These are phyloP conservation scores for Semaprochilodus insignis DNA, from an alignment of 2,797 vertebrate species.

Conservation along the genomic window DNA sequence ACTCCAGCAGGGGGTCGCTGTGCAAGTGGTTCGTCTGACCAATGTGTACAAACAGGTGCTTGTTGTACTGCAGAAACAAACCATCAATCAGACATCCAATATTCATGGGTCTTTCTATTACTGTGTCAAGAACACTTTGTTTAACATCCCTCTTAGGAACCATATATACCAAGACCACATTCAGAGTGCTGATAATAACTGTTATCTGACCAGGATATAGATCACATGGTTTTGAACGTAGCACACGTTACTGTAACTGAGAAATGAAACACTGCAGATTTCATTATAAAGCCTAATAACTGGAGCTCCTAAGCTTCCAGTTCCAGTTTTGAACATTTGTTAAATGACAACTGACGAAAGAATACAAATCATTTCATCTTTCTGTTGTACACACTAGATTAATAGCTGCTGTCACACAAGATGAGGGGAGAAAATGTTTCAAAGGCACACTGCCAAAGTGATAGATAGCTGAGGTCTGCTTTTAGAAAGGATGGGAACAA, in stretches of 20 bases:
- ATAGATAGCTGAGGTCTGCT: constrained; percentile 75
- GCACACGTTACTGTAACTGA: background rate
- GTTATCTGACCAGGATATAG: no score
- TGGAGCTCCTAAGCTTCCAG: background rate
- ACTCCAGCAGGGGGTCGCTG: constrained; percentile 93
- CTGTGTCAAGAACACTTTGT: background rate
- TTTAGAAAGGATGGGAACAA: background rate
- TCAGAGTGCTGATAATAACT: background rate
- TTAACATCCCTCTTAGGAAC: background rate
- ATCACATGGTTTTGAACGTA: background rate
- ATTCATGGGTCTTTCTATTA: background rate
- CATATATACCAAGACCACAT: background rate
- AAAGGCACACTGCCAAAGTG: constrained; percentile 80
- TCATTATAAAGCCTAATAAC: background rate
- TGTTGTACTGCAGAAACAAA: constrained; percentile 88
- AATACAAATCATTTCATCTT: constrained; percentile 32
- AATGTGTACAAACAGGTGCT: constrained; percentile 98
- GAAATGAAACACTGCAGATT: constrained; percentile 22
- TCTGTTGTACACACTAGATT: constrained; percentile 74
- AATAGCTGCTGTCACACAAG: constrained; percentile 82
- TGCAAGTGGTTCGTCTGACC: constrained; percentile 92
- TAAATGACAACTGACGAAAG: constrained; percentile 16
- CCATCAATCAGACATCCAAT: background rate
- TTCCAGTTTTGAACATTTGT: constrained; percentile 27
- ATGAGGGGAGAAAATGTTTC: constrained; percentile 68